Evolutionary conservation across 2,888 invertebrate genomes (phyloP).

Genomic region (Napeogenes inachia): DNA sequence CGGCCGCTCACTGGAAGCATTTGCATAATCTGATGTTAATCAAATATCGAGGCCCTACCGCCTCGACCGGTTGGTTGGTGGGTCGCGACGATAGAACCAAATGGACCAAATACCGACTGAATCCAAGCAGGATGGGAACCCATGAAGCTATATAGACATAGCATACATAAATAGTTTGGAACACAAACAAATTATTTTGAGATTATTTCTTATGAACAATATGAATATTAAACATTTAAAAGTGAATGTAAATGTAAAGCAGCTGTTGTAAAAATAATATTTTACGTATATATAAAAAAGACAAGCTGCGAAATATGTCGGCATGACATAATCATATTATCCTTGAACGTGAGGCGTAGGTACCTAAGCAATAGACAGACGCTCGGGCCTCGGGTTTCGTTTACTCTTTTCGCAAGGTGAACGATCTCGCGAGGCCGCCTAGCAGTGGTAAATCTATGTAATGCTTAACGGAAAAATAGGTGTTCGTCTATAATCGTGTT

Average conservation of each 20-base stretch:
- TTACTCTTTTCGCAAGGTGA: slow-evolving; percentile 63
- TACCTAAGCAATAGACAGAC: slow-evolving; percentile 44
- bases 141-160: not conserved
- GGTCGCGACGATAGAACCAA: slow-evolving; percentile 18
- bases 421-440: slow-evolving; percentile 67
- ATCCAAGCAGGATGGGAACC: slow-evolving; percentile 2
- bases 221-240: not conserved
- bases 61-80: slow-evolving; percentile 36
- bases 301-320: slow-evolving; percentile 26
- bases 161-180: too few species aligned
- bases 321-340: slow-evolving; percentile 56
- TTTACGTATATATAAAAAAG: not conserved
- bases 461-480: slow-evolving; percentile 37
- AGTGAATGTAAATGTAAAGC: not conserved
- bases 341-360: slow-evolving; percentile 61
- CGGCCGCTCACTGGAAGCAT: slow-evolving; percentile 70
- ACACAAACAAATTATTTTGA: too few species aligned
- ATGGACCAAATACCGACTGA: slow-evolving; percentile 9
- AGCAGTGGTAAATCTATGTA: slow-evolving; percentile 27
- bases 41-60: slow-evolving; percentile 62
- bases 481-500: slow-evolving; percentile 11
- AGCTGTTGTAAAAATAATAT: not conserved
- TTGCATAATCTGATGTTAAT: slow-evolving; percentile 78
- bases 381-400: slow-evolving; percentile 34
- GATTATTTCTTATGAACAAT: not conserved